A percentile compares a stretch with the other conserved stretches of the same genome.
phyloP scores from a whole-genome alignment of 2,888 invertebrate species.

The Lochmaea crataegi region DNA sequence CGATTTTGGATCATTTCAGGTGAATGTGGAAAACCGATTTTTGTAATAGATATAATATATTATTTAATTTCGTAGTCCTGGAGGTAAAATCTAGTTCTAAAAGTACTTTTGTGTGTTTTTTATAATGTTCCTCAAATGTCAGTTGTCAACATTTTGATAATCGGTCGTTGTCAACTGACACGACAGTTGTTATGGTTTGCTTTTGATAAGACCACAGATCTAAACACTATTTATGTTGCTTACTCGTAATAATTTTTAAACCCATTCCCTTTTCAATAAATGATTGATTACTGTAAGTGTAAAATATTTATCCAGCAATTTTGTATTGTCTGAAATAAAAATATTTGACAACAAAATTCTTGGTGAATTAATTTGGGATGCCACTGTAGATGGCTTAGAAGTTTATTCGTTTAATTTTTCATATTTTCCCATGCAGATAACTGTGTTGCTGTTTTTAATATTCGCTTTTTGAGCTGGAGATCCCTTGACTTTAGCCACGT shows the following conservation, averaged over 20 bases:
- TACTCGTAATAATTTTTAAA: no score
- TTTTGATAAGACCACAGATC: no score
- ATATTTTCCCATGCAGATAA: slow-evolving; percentile 48
- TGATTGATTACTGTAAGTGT: not conserved
- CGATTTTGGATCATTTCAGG: slow-evolving; percentile 4
- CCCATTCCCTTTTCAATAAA: no score
- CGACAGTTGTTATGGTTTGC: no score
- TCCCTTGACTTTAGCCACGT: slow-evolving; percentile 3
- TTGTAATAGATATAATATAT: no score
- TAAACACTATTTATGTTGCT: no score
- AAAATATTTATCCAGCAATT: not conserved
- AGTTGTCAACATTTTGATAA: no score
- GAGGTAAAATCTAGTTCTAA: no score
- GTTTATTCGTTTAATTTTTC: slow-evolving; percentile 47
- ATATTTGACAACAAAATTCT: not conserved
- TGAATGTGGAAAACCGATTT: not conserved
- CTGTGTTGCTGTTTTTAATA: slow-evolving; percentile 48
- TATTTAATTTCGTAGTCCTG: no score
- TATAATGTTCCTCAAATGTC: no score
- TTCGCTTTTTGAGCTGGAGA: slow-evolving; percentile 39
- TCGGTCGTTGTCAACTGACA: not conserved
- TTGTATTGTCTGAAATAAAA: no score
- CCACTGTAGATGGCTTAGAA: slow-evolving; percentile 13
- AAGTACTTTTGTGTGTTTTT: no score
- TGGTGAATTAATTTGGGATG: not conserved